Evolutionary conservation across 2,113 vertebrate species (phyloP).

Genomic region (Gymnobelideus leadbeateri): DNA sequence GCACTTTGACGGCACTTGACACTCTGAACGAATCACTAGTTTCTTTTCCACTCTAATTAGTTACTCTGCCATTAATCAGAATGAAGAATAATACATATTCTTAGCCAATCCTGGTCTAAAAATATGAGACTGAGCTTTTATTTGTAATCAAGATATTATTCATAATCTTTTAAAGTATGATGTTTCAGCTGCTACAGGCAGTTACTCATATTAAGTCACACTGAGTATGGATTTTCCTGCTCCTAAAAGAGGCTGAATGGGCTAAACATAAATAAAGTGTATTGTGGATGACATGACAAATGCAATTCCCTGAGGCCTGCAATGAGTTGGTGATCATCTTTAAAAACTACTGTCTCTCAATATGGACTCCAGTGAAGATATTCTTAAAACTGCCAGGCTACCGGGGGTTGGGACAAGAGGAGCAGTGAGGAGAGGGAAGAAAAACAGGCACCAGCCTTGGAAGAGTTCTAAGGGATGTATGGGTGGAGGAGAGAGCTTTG

Average conservation of each 20-base stretch:
- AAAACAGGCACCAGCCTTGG: neutral
- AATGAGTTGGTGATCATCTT: conserved; percentile 33
- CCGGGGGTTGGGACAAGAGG: conserved; percentile 40
- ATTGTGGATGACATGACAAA: conserved; percentile 51
- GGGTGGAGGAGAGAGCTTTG: neutral
- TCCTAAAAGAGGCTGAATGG: conserved; percentile 63
- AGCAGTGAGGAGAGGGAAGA: conserved; percentile 13
- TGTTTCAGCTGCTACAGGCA: conserved; percentile 35
- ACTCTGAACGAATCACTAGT: conserved; percentile 73
- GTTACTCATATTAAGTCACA: conserved; percentile 45
- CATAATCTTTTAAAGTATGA: conserved; percentile 59
- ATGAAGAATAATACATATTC: conserved; percentile 57
- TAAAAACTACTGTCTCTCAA: neutral
- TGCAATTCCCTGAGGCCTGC: neutral
- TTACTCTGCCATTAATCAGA: conserved; percentile 79
- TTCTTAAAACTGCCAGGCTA: conserved; percentile 36
- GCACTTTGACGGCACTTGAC: conserved; percentile 61
- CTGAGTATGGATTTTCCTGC: conserved; percentile 54
- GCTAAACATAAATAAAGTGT: conserved; percentile 39
- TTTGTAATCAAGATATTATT: conserved; percentile 70
- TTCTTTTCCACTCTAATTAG: conserved; percentile 77
- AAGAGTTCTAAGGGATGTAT: conserved; percentile 16
- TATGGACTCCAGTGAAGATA: conserved; percentile 43
- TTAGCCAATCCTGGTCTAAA: conserved; percentile 59
- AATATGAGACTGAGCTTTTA: conserved; percentile 40